Conservation (phyloP, 2,797 vertebrate genomes). For the Pogoniulus pusillus region DNA sequence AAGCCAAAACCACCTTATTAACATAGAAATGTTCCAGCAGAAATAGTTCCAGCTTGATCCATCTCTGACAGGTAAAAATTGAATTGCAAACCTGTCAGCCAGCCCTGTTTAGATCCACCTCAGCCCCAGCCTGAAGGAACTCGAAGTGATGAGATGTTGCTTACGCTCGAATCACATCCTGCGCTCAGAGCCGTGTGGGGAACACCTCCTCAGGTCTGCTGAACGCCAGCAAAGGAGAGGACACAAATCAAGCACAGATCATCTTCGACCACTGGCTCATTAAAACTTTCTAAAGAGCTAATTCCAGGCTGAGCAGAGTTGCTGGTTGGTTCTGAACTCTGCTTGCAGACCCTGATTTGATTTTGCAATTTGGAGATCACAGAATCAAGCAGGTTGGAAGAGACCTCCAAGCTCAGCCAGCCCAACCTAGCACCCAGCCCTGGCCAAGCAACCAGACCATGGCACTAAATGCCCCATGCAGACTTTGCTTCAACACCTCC, state of each 20-base stretch:
- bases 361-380: not conserved
- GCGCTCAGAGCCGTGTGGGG: not conserved
- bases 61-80: constrained; percentile 37
- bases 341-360: not conserved
- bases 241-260: accelerated
- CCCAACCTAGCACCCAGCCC: too few species aligned
- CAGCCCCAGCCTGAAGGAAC: not conserved
- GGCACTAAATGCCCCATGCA: too few species aligned
- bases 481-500: too few species aligned
- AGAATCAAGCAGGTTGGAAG: too few species aligned
- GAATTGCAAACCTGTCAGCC: constrained; percentile 4
- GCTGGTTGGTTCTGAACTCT: accelerated
- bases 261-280: not conserved
- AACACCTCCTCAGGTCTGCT: not conserved
- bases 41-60: constrained; percentile 18
- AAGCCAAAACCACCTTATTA: not conserved
- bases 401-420: too few species aligned
- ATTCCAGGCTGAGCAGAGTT: not conserved
- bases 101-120: not conserved
- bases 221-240: not conserved
- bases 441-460: too few species aligned
- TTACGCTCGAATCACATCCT: not conserved
- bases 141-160: not conserved
- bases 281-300: not conserved
- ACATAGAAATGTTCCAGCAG: not conserved